Evolutionary conservation across 2,888 invertebrate species (phyloP).

Genomic region (Beris morrisii): DNA sequence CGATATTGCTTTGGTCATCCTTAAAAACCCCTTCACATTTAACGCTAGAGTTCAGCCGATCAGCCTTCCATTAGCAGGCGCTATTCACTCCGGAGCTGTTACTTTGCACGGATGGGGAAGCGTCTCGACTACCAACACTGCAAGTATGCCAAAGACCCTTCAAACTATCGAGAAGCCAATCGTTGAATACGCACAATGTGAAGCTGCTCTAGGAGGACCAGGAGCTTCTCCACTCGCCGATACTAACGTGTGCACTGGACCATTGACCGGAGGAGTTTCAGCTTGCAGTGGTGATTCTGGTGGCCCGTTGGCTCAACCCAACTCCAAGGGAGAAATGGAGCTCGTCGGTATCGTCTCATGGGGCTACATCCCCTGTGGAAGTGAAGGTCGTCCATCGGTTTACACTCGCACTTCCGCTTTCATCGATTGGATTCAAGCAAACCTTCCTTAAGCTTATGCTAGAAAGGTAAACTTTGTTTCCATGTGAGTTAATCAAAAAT

Average conservation of each 20-base stretch:
- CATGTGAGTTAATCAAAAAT: no score
- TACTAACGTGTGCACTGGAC: constrained; percentile 57
- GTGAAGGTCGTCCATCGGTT: constrained; percentile 54
- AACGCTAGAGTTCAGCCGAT: constrained; percentile 50
- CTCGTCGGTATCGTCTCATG: constrained; percentile 59
- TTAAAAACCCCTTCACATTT: constrained; percentile 46
- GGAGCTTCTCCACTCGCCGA: constrained; percentile 45
- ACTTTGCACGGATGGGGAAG: constrained; percentile 58
- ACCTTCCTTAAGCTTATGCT: background rate
- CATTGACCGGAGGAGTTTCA: constrained; percentile 52
- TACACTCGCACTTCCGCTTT: constrained; percentile 57
- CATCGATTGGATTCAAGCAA: constrained; percentile 50
- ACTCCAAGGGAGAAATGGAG: constrained; percentile 41
- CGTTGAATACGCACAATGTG: constrained; percentile 45
- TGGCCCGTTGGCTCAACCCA: constrained; percentile 49
- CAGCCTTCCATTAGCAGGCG: constrained; percentile 48
- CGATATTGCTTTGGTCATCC: constrained; percentile 60
- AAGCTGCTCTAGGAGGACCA: constrained; percentile 38
- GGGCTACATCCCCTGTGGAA: constrained; percentile 58
- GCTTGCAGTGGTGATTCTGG: constrained; percentile 58
- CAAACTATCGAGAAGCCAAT: constrained; percentile 48
- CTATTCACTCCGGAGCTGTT: constrained; percentile 46
- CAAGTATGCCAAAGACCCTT: constrained; percentile 44
- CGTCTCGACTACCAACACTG: constrained; percentile 36
- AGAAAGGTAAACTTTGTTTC: background rate